Percentiles rank a stretch among this genome's conserved stretches.
Conservation (phyloP, 2,888 invertebrate species). For the Melipona beecheii region DNA sequence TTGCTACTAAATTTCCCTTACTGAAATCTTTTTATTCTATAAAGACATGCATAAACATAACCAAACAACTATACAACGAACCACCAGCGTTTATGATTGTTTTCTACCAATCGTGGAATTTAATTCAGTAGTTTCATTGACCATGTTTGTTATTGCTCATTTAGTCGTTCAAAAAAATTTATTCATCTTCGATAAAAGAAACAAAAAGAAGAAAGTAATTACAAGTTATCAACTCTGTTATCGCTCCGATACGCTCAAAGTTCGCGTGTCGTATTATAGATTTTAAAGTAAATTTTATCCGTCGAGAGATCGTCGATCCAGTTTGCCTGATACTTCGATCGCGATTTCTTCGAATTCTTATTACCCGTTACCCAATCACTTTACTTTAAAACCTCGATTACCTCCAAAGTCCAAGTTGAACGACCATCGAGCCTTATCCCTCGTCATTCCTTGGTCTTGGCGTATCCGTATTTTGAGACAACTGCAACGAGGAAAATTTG, state of each 20-base stretch:
- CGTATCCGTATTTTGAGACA: constrained; percentile 5
- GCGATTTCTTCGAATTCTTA: neutral
- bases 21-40: neutral
- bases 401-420: neutral
- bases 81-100: neutral
- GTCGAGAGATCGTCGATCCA: neutral
- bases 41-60: neutral
- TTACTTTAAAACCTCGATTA: neutral
- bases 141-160: neutral
- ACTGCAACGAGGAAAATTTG: constrained; percentile 12
- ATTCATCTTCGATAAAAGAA: neutral
- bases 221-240: neutral
- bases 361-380: neutral
- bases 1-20: too few species aligned
- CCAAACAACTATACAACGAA: neutral
- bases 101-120: too few species aligned
- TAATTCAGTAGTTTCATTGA: too few species aligned
- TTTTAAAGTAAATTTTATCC: neutral
- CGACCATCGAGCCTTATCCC: too few species aligned
- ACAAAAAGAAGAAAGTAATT: neutral
- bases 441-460: neutral
- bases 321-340: neutral
- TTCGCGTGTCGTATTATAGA: too few species aligned
- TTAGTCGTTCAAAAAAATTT: neutral
- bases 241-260: neutral